These are phyloP conservation scores for Agrochola lota DNA, from an alignment of 2,888 invertebrate species.

Conservation along the genomic window DNA sequence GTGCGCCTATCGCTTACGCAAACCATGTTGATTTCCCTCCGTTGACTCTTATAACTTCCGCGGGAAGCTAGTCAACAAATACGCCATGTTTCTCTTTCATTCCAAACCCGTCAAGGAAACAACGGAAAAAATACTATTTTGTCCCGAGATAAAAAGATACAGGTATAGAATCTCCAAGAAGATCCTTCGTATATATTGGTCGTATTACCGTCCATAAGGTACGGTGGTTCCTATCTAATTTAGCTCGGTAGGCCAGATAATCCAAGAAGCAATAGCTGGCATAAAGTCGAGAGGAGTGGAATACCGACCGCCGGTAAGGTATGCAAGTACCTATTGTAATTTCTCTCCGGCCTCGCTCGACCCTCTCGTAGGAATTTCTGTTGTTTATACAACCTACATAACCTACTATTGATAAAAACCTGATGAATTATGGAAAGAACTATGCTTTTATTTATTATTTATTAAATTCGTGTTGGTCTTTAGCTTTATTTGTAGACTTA, in stretches of 20 bases:
- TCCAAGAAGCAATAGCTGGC: slow-evolving; percentile 68
- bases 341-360: slow-evolving; percentile 59
- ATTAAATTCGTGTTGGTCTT: slow-evolving; percentile 22
- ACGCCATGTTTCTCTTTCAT: slow-evolving; percentile 47
- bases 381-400: slow-evolving; percentile 67
- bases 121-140: slow-evolving; percentile 49
- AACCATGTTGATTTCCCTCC: slow-evolving; percentile 51
- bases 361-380: slow-evolving; percentile 65
- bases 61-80: slow-evolving; percentile 48
- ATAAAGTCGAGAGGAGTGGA: slow-evolving; percentile 70
- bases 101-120: slow-evolving; percentile 32
- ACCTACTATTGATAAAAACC: slow-evolving; percentile 63
- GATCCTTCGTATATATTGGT: slow-evolving; percentile 50
- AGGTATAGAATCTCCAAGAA: slow-evolving; percentile 14
- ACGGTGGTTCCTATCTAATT: slow-evolving; percentile 61
- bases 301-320: slow-evolving; percentile 64
- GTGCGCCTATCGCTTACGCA: slow-evolving; percentile 28
- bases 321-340: slow-evolving; percentile 71
- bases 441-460: slow-evolving; percentile 34
- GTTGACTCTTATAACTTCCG: slow-evolving; percentile 44
- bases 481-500: slow-evolving; percentile 2
- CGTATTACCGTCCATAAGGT: slow-evolving; percentile 41
- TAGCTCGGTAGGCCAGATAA: slow-evolving; percentile 63
- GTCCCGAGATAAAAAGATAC: slow-evolving; percentile 44
- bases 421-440: slow-evolving; percentile 58